Evolutionary conservation across 2,113 vertebrate species (phyloP).

Genomic region (Glaucomys volans): DNA sequence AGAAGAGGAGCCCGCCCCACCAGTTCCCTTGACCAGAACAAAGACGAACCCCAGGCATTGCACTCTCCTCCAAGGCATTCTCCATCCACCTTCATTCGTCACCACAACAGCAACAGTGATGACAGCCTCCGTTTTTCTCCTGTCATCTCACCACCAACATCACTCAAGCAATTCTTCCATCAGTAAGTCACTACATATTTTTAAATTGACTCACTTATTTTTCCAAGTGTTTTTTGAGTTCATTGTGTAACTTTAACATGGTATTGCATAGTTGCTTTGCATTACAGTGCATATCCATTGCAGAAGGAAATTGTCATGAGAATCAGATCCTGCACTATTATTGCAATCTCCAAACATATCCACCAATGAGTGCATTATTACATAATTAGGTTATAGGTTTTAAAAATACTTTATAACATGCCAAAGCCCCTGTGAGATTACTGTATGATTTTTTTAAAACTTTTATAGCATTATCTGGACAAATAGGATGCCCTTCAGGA

Average conservation of each 20-base stretch:
- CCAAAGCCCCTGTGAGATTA: background rate
- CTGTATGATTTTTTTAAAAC: background rate
- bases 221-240: background rate
- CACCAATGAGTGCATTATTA: background rate
- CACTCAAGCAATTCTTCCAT: background rate
- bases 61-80: background rate
- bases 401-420: slow-evolving; percentile 4
- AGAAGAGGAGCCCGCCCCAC: background rate
- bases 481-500: background rate
- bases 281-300: background rate
- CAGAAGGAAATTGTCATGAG: background rate
- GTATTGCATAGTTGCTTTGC: background rate
- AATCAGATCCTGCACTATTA: background rate
- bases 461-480: background rate
- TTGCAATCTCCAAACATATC: background rate
- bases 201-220: background rate
- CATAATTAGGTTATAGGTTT: background rate
- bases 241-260: background rate
- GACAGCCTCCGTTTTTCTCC: background rate
- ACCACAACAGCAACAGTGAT: background rate
- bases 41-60: background rate
- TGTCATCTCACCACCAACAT: background rate
- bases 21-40: background rate
- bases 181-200: background rate
- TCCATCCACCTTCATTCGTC: background rate